Percentiles rank a stretch among this genome's conserved stretches.
These are phyloP conservation scores for Odocoileus virginianus DNA, from an alignment of 2,113 vertebrate genomes.

Conservation along the genomic window DNA sequence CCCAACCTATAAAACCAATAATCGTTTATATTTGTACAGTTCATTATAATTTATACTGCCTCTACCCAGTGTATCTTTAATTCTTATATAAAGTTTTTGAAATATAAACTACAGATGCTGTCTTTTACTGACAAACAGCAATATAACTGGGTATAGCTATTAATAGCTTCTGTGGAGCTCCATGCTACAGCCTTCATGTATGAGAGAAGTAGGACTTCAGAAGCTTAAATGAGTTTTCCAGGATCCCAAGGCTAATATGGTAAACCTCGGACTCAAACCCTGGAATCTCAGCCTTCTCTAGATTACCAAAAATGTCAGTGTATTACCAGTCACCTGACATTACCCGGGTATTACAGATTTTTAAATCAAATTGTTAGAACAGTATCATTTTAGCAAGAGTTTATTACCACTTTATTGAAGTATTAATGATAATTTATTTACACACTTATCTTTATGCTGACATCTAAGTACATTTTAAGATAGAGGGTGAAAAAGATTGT, in stretches of 20 bases:
- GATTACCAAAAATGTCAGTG: neutral
- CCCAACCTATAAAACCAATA: neutral
- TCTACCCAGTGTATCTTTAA: neutral
- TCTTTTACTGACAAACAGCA: neutral
- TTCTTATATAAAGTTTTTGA: neutral
- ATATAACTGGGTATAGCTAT: neutral
- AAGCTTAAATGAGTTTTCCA: neutral
- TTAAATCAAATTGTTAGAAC: neutral
- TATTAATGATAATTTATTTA: neutral
- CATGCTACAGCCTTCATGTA: neutral
- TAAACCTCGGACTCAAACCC: neutral
- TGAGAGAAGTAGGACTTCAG: neutral
- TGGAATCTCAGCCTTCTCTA: neutral
- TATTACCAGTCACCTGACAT: neutral
- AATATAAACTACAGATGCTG: neutral
- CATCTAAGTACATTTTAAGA: neutral
- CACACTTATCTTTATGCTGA: neutral
- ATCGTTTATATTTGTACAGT: neutral
- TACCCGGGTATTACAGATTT: neutral
- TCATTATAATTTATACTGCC: neutral
- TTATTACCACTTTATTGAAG: neutral
- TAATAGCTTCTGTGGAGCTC: neutral
- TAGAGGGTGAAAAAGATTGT: neutral
- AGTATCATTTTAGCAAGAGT: neutral
- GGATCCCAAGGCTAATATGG: neutral